Evolutionary conservation across 2,797 vertebrate species (phyloP), one percentile per base, ranked within the genome.

Genomic region (Manis crassicaudata): DNA sequence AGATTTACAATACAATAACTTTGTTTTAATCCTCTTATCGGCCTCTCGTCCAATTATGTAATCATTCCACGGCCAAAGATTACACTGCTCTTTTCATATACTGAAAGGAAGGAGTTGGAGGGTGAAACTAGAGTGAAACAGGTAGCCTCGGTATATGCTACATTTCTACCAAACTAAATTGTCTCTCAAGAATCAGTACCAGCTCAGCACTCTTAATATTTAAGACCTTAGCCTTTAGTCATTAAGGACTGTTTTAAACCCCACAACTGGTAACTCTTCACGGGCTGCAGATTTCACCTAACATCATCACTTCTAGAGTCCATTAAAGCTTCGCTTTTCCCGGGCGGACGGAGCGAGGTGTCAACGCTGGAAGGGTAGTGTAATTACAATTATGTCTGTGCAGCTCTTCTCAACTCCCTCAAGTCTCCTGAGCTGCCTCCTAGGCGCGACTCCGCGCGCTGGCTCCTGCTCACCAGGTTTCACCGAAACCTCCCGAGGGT

Each of bases 21-120:
- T 82, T 77, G 92, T 85, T 94, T 77, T 95, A 96, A 97, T 95
- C 94, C 96, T 95, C 72, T 95, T 86, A 96, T 12, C 14, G 7
- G 90, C n/a, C 86, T 95, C 67, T 95, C 67, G 54, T 79, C 67
- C 75, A 97, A 95, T 97, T 84, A 96, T 90, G 86, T 91, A 96
- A 97, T 86, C 94, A 89, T 92, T 95, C 88, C 88, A 93, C 20
- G 7, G 90, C 72, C 11, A 35, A 88, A 85, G 40, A 94, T 88
- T 79, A 67, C 43, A 18, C 0, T 52, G 58, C 62, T 92, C 65
- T 80, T 77, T 72, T 21, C 72, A 25, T 18, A 37, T 18, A 35
- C 60, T 50, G 73, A 43, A 85, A 72, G 29, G 43, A 84, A 92
- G n/a, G 27, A 68, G 50, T 6, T 79, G 77, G 16, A 77, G 63